Conservation (phyloP, 1,140 invertebrate species). For the Vanessa tameamea region DNA sequence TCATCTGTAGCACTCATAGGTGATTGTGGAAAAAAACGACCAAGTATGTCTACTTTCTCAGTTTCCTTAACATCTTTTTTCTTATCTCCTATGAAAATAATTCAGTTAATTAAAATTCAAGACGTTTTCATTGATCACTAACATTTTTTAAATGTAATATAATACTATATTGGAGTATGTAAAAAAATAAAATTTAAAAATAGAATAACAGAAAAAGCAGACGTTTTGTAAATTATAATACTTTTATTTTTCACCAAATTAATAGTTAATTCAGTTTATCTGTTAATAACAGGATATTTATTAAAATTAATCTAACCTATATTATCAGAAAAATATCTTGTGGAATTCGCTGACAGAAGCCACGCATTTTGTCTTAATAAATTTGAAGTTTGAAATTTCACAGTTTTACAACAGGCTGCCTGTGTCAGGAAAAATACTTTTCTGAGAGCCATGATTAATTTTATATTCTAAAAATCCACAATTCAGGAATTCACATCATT, state of each 20-base stretch:
- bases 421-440: slow-evolving; percentile 68
- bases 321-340: slow-evolving; percentile 68
- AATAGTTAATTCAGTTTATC: too few relatives aligned
- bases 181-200: background rate
- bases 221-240: too few relatives aligned
- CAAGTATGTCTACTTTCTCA: slow-evolving; percentile 72
- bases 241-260: background rate
- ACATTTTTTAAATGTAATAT: slow-evolving; percentile 3
- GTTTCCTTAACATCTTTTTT: slow-evolving; percentile 52
- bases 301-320: slow-evolving; percentile 64
- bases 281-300: too few relatives aligned
- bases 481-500: slow-evolving; percentile 58
- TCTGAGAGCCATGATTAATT: slow-evolving; percentile 65
- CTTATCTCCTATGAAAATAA: slow-evolving; percentile 52
- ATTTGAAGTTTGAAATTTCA: slow-evolving; percentile 54
- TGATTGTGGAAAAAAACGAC: slow-evolving; percentile 73
- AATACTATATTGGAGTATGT: background rate
- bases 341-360: slow-evolving; percentile 55
- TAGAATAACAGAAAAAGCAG: too few relatives aligned
- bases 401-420: slow-evolving; percentile 53
- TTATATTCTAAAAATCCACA: slow-evolving; percentile 37
- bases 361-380: slow-evolving; percentile 59
- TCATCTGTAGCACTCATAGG: slow-evolving; percentile 56
- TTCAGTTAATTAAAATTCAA: too few relatives aligned
- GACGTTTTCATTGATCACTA: background rate